These are phyloP conservation scores for Bubo bubo DNA, from an alignment of 2,113 vertebrate genomes.

Conservation along the genomic window DNA sequence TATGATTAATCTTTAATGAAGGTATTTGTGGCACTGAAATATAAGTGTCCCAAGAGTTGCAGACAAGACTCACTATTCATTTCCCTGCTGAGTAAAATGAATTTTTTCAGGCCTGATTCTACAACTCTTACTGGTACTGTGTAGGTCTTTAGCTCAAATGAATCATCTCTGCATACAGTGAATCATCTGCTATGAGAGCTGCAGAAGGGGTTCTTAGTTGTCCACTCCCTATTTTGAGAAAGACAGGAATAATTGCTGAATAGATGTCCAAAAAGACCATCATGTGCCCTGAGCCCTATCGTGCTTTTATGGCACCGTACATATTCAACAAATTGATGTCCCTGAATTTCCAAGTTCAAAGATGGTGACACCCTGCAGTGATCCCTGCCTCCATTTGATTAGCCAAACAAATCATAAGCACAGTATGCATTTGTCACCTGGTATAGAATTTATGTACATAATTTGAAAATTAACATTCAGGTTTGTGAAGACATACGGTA, in stretches of 20 bases:
- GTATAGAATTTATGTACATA: background rate
- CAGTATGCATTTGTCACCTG: background rate
- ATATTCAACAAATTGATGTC: background rate
- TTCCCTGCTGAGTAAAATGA: background rate
- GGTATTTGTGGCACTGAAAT: conserved; percentile 7
- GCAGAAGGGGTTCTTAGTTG: background rate
- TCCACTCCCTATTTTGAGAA: background rate
- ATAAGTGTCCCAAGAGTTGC: background rate
- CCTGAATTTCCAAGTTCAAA: background rate
- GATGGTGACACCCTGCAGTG: background rate
- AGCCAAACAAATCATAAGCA: background rate
- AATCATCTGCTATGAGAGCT: background rate
- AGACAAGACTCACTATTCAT: background rate
- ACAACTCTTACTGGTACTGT: background rate
- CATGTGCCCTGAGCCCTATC: accelerated
- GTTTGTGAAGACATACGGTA: background rate
- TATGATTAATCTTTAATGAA: conserved; percentile 34
- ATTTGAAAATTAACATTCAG: background rate
- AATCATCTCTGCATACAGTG: background rate
- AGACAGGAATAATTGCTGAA: background rate
- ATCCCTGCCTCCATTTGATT: background rate
- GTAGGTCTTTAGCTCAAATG: background rate
- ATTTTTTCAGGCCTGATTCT: background rate
- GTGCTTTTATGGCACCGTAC: background rate
- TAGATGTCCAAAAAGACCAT: background rate